Base-by-base conservation (phyloP, 2,113 vertebrate genomes). In the Urocitellus parryii region DNA sequence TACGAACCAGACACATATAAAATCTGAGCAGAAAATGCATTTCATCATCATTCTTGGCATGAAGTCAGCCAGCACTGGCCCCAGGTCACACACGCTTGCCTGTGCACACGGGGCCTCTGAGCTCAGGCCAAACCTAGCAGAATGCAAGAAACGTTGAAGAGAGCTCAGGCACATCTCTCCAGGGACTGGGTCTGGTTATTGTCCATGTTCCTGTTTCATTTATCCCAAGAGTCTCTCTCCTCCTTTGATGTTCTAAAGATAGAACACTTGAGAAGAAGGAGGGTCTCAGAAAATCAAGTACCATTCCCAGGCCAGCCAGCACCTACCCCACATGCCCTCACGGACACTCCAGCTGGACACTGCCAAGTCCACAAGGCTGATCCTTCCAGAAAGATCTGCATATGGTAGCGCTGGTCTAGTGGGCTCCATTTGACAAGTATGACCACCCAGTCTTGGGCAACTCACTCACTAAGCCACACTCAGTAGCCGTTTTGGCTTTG, bases 401-500 rank as follows among this genome's bases (percentile, higher is more conserved):
- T 3, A 2, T 5, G 18, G 27, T 37, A 10, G 45, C 8, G 61
- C 17, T 48, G 6, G 4, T 2, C 34, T 1, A 5, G 10, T 48
- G 42, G 5, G 1, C 8, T 78, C 7, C 72, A 0, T 13, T 6
- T 17, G 16, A 12, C 7, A 24, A 18, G 48, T 18, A 20, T 5
- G 20, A 73, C 27, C 24, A 17, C 42, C 42, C 24, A 84, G 37
- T 32, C 4, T 1, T 51, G 14, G 32, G 22, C n/a, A 27, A 27
- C 5, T 6, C 1, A 17, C 20, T 24, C 2, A 0, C 8, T 8
- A 10, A 58, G 20, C 1, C 1, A 10, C 1, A 24, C 2, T 14
- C 45, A 0, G 0, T 16, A 5, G 4, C 4, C 14, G 11, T 7
- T 27, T 29, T 34, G 61, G 61, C 51, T 67, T 24, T 32, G 37